A percentile compares a stretch with the other conserved stretches of the same genome.
These are phyloP conservation scores for Thaumatotibia leucotreta DNA, from an alignment of 1,140 invertebrate genomes.

Conservation along the genomic window DNA sequence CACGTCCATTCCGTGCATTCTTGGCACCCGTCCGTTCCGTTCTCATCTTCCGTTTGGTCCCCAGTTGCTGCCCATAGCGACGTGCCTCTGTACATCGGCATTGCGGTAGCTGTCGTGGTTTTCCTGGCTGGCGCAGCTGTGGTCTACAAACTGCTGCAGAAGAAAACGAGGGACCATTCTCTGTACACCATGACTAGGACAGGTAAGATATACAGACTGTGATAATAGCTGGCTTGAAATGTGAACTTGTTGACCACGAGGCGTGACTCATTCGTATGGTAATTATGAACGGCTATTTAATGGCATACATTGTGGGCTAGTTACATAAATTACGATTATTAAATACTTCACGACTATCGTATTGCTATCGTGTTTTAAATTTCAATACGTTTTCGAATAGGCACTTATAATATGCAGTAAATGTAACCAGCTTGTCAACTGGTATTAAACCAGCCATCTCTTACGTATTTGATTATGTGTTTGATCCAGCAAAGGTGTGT, in stretches of 20 bases:
- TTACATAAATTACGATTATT: too few relatives aligned
- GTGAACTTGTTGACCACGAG: background rate
- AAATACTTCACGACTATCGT: too few relatives aligned
- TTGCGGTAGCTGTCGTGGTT: conserved; percentile 90
- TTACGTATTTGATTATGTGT: background rate
- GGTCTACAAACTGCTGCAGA: conserved; percentile 85
- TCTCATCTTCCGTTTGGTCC: conserved; percentile 21
- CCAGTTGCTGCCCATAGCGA: conserved; percentile 78
- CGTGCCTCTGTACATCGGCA: conserved; percentile 91
- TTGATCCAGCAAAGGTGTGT: background rate
- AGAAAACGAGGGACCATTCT: conserved; percentile 87
- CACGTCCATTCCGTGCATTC: background rate
- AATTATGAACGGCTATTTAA: background rate
- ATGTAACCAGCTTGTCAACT: too few relatives aligned
- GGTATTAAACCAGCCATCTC: too few relatives aligned
- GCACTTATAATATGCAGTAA: too few relatives aligned
- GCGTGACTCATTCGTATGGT: background rate
- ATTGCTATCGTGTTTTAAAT: too few relatives aligned
- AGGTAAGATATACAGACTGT: conserved; percentile 78
- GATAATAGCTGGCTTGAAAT: background rate
- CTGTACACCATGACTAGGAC: conserved; percentile 92
- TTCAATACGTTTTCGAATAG: too few relatives aligned
- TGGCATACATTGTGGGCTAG: background rate
- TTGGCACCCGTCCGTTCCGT: background rate
- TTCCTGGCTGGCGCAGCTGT: conserved; percentile 87